Conservation (phyloP, 2,797 vertebrate genomes). For the Molossus molossus region DNA sequence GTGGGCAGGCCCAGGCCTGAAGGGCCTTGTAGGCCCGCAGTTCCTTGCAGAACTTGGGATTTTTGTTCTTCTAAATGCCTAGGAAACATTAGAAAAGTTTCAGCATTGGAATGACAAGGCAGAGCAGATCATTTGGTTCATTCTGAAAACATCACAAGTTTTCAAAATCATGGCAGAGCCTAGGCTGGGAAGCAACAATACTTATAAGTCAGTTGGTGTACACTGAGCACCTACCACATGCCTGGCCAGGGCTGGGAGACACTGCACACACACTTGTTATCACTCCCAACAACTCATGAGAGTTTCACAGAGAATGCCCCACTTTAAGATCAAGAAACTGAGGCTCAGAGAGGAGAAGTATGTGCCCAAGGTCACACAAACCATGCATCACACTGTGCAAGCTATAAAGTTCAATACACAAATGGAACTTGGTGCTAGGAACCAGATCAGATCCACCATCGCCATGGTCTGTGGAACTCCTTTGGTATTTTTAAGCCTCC, state of each 20-base stretch:
- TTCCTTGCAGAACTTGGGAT: background rate
- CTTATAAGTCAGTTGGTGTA: background rate
- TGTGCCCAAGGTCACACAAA: background rate
- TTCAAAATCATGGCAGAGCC: slow-evolving; percentile 35
- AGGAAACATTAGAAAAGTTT: slow-evolving; percentile 37
- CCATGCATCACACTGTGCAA: background rate
- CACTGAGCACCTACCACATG: background rate
- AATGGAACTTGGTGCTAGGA: background rate
- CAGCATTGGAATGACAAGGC: background rate
- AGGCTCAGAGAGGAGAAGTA: slow-evolving; percentile 2
- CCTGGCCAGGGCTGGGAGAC: background rate
- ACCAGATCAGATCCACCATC: background rate
- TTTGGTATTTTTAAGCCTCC: background rate
- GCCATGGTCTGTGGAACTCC: background rate
- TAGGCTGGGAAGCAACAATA: background rate
- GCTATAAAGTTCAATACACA: background rate
- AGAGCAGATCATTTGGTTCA: background rate
- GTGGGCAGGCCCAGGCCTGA: background rate
- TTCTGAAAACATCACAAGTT: slow-evolving; percentile 51
- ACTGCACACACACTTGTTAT: background rate
- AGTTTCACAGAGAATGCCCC: background rate
- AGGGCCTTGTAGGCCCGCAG: background rate
- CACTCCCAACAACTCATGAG: background rate
- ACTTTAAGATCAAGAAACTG: background rate
- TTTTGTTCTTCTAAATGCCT: slow-evolving; percentile 41